These are phyloP conservation scores for Ciconia maguari DNA, from an alignment of 2,113 vertebrate species.

Conservation along the genomic window DNA sequence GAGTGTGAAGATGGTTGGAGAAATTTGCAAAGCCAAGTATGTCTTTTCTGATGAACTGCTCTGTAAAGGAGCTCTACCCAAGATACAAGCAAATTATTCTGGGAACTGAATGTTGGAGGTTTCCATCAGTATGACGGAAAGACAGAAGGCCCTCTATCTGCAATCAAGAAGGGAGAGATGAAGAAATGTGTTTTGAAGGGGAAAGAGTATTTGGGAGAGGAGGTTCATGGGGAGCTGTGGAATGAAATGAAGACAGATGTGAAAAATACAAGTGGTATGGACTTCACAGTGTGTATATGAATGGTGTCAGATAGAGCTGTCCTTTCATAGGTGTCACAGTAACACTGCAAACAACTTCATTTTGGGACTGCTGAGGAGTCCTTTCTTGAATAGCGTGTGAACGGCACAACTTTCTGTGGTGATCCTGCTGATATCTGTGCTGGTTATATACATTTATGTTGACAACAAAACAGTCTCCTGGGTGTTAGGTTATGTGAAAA, in stretches of 20 bases:
- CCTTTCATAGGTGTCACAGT: neutral
- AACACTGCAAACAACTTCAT: neutral
- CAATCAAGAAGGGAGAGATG: neutral
- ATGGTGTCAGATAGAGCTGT: neutral
- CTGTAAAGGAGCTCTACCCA: neutral
- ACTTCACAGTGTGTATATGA: neutral
- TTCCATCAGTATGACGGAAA: neutral
- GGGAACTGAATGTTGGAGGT: neutral
- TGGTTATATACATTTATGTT: neutral
- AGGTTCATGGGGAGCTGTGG: neutral
- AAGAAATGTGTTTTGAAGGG: neutral
- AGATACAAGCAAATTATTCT: neutral
- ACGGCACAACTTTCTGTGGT: neutral
- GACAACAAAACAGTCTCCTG: neutral
- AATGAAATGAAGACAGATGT: neutral
- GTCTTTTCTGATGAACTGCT: neutral
- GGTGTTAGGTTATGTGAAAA: neutral
- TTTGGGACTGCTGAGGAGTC: neutral
- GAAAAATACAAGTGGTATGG: neutral
- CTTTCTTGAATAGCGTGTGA: neutral
- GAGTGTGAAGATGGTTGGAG: neutral
- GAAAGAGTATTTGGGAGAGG: neutral
- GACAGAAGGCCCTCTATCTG: neutral
- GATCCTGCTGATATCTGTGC: neutral
- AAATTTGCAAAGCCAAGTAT: neutral